Percentiles rank a stretch among this genome's conserved stretches.
phyloP scores from a whole-genome alignment of 2,113 vertebrate genomes.

The Cyanocitta stelleri region DNA sequence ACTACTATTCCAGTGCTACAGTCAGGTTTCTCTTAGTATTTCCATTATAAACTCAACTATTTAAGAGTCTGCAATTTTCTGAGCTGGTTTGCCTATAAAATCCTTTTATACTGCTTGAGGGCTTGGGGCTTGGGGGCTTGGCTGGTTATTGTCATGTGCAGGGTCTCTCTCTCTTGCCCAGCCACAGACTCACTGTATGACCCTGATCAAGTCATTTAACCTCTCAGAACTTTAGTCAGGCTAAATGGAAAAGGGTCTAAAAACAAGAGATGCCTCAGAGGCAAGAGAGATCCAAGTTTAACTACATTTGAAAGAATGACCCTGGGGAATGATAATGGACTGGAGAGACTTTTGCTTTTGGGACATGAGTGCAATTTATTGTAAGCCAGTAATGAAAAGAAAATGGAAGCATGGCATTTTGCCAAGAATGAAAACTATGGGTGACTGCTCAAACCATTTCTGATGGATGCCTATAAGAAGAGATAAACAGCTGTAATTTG shows the following conservation, averaged over 20 bases:
- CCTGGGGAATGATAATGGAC: constrained; percentile 44
- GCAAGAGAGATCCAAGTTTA: constrained; percentile 13
- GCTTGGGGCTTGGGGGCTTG: background rate
- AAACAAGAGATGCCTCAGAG: background rate
- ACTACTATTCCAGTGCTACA: constrained; percentile 26
- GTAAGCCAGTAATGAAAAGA: constrained; percentile 42
- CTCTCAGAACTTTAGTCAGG: background rate
- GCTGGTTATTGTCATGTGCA: background rate
- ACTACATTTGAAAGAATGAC: constrained; percentile 2
- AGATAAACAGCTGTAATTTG: constrained; percentile 36
- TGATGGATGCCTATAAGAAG: background rate
- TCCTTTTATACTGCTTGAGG: background rate
- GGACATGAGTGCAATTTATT: constrained; percentile 44
- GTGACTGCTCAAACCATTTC: background rate
- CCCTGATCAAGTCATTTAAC: constrained; percentile 8
- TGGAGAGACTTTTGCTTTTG: constrained; percentile 16
- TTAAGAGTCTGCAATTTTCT: constrained; percentile 33
- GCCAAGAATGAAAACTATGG: background rate
- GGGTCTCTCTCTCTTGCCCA: background rate
- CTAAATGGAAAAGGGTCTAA: background rate
- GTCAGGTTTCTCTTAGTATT: constrained; percentile 40
- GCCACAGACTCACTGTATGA: background rate
- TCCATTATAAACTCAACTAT: constrained; percentile 36
- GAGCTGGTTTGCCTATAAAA: constrained; percentile 25
- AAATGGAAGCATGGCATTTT: constrained; percentile 34